Evolutionary conservation across 2,113 vertebrate genomes (phyloP), one percentile per base, ranked within the genome.

Genomic region (Amazona vittata): DNA sequence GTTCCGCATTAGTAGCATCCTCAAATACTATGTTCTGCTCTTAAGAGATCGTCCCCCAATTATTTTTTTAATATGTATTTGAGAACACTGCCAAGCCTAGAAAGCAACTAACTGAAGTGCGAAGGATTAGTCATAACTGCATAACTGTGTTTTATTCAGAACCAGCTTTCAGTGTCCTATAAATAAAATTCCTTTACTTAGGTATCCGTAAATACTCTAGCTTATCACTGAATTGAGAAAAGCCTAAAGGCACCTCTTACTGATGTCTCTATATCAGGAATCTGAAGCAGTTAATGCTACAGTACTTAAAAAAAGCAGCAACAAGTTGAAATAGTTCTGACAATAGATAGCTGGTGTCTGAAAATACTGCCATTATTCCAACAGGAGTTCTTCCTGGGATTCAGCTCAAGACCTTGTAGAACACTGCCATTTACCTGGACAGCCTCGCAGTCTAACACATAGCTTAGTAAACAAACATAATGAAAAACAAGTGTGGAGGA

Each of bases 141-240:
- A 29, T 85, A 69, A 49, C 26, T 60, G 52, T 26, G 43, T 74
- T 89, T 88, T 90, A 95, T 68, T 94, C 90, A 92, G 68, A 93
- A 93, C 64, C 47, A 90, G 84, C 74, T 92, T 88, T 83, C 86
- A 68, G 39, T 52, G 33, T 63, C 70, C 92, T 89, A 90, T 81
- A 81, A 78, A 90, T 50, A 83, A 35, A 64, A 69, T 68, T 63
- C 28, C 73, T 89, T 89, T 70, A 74, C 47, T 86, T 83, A 50
- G 80, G 46, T 92, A 89, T n/a, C 91, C 2, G 7, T 89, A 94
- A 94, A 94, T 93, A 92, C 89, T 75, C 47, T 47, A 73, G 53
- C 44, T 93, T 75, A 92, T 84, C 69, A 44, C 43, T 64, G 68
- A 95, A 79, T 6, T 84, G 31, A 89, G 69, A 89, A 71, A 90